Conservation (phyloP, 2,888 invertebrate species). For the Spicauda simplicius region DNA sequence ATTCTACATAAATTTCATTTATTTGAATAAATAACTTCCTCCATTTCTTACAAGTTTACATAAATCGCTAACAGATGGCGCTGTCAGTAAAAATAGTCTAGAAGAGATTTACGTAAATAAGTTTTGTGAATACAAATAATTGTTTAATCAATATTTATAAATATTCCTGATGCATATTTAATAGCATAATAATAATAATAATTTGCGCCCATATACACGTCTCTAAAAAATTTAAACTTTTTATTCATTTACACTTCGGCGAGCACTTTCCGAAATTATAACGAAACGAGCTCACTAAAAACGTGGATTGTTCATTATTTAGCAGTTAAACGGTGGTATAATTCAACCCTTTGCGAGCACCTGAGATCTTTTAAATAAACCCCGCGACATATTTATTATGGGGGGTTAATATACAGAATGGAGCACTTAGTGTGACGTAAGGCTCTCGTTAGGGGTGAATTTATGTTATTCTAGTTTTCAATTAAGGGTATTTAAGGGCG, state of each 20-base stretch:
- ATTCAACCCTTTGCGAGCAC: constrained; percentile 45
- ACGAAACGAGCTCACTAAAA: constrained; percentile 20
- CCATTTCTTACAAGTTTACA: not conserved
- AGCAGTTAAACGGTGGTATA: constrained; percentile 45
- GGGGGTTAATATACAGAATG: constrained; percentile 56
- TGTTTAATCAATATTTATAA: no score
- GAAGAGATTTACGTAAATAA: no score
- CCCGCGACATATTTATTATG: constrained; percentile 55
- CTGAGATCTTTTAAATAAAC: constrained; percentile 53
- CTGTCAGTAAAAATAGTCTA: not conserved
- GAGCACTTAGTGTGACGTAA: constrained; percentile 42
- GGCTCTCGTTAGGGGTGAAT: constrained; percentile 33
- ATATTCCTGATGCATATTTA: no score
- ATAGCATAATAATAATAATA: no score
- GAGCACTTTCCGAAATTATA: constrained; percentile 14
- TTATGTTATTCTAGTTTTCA: constrained; percentile 28
- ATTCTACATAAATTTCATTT: not conserved
- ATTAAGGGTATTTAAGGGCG: constrained; percentile 19
- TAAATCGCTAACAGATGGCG: not conserved
- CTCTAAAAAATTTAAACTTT: no score
- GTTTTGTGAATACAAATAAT: no score
- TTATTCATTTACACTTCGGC: no score
- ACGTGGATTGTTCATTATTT: constrained; percentile 46
- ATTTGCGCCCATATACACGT: no score
- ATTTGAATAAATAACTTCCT: not conserved